Conservation (phyloP, 2,797 vertebrate genomes). For the Stomatorhinus walkeri region DNA sequence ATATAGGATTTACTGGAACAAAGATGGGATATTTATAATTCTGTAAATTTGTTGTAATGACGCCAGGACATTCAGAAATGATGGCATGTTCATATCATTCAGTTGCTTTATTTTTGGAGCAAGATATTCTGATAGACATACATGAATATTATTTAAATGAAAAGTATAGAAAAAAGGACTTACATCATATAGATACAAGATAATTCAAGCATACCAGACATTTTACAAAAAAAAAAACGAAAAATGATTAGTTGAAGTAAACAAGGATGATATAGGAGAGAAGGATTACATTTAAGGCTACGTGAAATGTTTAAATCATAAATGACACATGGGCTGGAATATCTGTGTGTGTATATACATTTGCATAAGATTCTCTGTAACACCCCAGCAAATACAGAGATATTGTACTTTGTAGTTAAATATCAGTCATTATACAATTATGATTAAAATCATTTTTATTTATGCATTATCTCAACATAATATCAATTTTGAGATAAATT, state of each 20-base stretch:
- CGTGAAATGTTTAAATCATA: slow-evolving; percentile 7
- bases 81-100: not conserved
- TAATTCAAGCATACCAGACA: not conserved
- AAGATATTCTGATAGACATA: slow-evolving; percentile 7
- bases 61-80: not conserved
- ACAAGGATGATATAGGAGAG: not conserved
- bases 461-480: not conserved
- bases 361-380: slow-evolving; percentile 11
- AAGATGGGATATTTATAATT: not conserved
- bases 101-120: slow-evolving; percentile 6
- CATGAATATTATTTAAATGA: slow-evolving; percentile 9
- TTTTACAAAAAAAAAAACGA: not conserved
- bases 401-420: not conserved
- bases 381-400: not conserved
- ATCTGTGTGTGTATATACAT: not conserved
- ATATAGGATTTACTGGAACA: not conserved
- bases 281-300: not conserved
- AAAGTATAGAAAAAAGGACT: not conserved
- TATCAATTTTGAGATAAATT: not conserved
- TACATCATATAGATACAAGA: not conserved
- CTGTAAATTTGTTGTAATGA: not conserved
- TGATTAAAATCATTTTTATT: not conserved
- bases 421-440: not conserved
- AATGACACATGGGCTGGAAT: not conserved
- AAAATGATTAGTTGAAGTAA: not conserved